Conservation (phyloP, 2,888 invertebrate species). For the Tetragnatha montana region DNA sequence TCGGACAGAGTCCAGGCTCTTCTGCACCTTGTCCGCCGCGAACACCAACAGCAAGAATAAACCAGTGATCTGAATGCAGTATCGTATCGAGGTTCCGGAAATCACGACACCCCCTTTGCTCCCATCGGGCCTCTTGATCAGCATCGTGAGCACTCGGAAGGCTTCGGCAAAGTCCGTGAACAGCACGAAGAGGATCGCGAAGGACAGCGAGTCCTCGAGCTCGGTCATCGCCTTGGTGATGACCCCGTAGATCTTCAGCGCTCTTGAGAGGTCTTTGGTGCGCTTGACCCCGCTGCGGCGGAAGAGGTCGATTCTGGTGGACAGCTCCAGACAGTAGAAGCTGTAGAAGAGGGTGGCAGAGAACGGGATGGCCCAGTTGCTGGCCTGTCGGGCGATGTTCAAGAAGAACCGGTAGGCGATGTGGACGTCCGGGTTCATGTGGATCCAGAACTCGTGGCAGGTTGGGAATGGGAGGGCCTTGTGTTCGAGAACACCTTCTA, state of each 20-base stretch:
- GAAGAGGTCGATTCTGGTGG: not conserved
- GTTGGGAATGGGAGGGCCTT: not conserved
- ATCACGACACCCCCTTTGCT: not conserved
- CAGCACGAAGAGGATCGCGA: slow-evolving; percentile 35
- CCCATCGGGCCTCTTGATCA: not conserved
- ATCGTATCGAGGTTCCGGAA: not conserved
- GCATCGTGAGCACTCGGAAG: slow-evolving; percentile 19
- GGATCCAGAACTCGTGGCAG: slow-evolving; percentile 44
- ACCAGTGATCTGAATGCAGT: slow-evolving; percentile 13
- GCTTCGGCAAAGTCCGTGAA: slow-evolving; percentile 42
- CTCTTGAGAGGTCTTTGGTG: not conserved
- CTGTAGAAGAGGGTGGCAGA: slow-evolving; percentile 51
- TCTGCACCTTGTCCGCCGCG: slow-evolving; percentile 30
- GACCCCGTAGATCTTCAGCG: slow-evolving; percentile 8
- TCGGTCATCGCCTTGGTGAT: slow-evolving; percentile 12
- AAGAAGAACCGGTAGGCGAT: slow-evolving; percentile 24
- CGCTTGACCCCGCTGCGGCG: not conserved
- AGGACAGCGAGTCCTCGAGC: slow-evolving; percentile 33
- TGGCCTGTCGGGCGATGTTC: slow-evolving; percentile 20
- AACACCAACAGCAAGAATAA: slow-evolving; percentile 41
- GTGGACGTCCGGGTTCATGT: not conserved
- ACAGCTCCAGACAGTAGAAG: slow-evolving; percentile 41
- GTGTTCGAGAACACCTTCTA: not conserved
- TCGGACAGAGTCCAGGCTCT: not conserved
- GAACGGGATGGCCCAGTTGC: slow-evolving; percentile 43